Base-by-base conservation (phyloP, 2,888 invertebrate genomes). In the Cylloceria caligata region DNA sequence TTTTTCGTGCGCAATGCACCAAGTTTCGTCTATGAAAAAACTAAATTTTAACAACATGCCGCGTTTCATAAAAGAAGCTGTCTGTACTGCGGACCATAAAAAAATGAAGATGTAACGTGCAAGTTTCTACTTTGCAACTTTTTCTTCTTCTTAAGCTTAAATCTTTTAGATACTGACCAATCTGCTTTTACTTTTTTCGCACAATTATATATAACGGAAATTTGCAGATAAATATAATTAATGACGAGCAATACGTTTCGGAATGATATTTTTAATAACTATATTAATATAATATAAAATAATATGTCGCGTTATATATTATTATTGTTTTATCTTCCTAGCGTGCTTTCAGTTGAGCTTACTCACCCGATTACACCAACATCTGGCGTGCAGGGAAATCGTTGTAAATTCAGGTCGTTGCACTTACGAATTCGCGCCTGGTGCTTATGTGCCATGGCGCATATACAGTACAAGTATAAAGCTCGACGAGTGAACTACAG, bases 361-460 rank as follows among this genome's bases (percentile, higher is more conserved):
- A 45, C 47, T 74, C 64, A 45, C n/a, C 52, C 72, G 79, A 82
- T 82, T 75, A 79, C 75, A 72, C 79, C 52, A 67, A 62, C 75
- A 82, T 79, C 75, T 82, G 82, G 79, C 79, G 72, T 75, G 79
- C 72, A 75, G 75, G 45, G 62, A 79, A 75, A 82, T 82, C 82
- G 82, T 79, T 79, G 82, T 60, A 60, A 72, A 82, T 82, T 82
- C 79, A 79, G 82, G 82, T 82, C 82, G 79, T 75, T 82, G 82
- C 79, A 82, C 82, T 76, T 79, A 71, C 79, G 72, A 39, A 82
- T 79, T 75, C 75, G 67, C 67, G 75, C 71, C 52, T 71, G 45
- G 16, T 11, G 52, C 36, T 21, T 19, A 11, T 49, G n/a, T n/a
- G 30, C 47, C 39, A 21, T 42, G 42, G 9, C 45, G 39, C 47